Conservation (phyloP, 2,113 vertebrate species). For the Sardina pilchardus region DNA sequence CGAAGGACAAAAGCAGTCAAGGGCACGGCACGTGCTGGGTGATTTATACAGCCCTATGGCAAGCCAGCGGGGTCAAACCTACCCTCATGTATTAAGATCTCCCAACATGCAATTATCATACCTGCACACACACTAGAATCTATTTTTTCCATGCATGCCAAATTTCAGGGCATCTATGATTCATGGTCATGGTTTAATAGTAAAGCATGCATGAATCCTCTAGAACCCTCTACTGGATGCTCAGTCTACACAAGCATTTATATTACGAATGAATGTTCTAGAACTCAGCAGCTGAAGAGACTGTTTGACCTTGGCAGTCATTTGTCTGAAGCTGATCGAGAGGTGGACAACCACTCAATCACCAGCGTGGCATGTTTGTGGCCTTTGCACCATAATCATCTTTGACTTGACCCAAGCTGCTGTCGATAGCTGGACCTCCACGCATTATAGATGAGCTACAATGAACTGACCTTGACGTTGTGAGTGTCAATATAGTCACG, state of each 20-base stretch:
- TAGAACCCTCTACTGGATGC: background rate
- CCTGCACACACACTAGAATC: background rate
- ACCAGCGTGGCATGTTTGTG: background rate
- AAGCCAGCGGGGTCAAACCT: constrained; percentile 26
- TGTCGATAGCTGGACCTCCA: background rate
- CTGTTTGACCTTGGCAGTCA: constrained; percentile 23
- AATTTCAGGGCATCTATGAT: background rate
- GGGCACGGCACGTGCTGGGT: constrained; percentile 24
- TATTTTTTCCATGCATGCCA: background rate
- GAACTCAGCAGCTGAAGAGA: background rate
- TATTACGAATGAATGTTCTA: too few species aligned
- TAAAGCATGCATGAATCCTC: background rate
- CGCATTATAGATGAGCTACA: background rate
- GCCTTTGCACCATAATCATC: background rate
- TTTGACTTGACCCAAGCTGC: background rate
- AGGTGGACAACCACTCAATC: background rate
- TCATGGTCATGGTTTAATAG: background rate
- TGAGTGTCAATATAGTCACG: background rate
- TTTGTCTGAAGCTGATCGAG: background rate
- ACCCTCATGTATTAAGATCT: background rate
- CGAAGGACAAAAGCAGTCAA: constrained; percentile 29
- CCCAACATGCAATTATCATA: background rate
- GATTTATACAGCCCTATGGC: constrained; percentile 30
- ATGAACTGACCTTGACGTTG: background rate
- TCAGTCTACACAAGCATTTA: background rate